Evolutionary conservation across 2,888 invertebrate genomes (phyloP).

Genomic region (Pachycephus smyrnensis): DNA sequence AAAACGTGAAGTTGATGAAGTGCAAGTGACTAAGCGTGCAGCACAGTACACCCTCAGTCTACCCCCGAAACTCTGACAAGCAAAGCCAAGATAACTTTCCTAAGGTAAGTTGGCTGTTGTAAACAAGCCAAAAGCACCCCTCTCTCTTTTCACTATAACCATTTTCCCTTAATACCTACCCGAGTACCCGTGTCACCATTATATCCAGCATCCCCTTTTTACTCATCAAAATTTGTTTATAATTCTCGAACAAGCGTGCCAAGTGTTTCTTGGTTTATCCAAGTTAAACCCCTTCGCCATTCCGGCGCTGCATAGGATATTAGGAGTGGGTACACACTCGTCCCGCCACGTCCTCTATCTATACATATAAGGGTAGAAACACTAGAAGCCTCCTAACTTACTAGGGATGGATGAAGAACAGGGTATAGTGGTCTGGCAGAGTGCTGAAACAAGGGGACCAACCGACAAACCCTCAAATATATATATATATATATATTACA

Average conservation of each 20-base stretch:
- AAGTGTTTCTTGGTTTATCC: conserved; percentile 21
- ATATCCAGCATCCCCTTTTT: conserved; percentile 8
- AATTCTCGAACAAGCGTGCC: conserved; percentile 18
- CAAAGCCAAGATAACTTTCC: neutral
- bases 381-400: neutral
- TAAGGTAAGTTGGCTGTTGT: neutral
- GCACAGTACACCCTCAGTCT: neutral
- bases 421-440: neutral
- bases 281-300: neutral
- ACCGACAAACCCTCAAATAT: neutral
- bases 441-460: neutral
- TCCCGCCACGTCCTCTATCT: neutral
- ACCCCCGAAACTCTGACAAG: neutral
- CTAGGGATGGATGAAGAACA: neutral
- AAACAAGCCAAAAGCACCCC: neutral
- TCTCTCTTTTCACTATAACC: neutral
- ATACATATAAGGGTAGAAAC: neutral
- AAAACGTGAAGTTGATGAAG: conserved; percentile 7
- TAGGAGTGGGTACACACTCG: neutral
- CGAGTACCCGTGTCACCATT: neutral
- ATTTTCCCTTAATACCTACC: neutral
- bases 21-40: conserved; percentile 6
- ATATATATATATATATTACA: neutral
- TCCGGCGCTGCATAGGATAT: neutral
- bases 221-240: conserved; percentile 22